Evolutionary conservation across 2,113 vertebrate species (phyloP).

Genomic region (Podarcis cretensis): DNA sequence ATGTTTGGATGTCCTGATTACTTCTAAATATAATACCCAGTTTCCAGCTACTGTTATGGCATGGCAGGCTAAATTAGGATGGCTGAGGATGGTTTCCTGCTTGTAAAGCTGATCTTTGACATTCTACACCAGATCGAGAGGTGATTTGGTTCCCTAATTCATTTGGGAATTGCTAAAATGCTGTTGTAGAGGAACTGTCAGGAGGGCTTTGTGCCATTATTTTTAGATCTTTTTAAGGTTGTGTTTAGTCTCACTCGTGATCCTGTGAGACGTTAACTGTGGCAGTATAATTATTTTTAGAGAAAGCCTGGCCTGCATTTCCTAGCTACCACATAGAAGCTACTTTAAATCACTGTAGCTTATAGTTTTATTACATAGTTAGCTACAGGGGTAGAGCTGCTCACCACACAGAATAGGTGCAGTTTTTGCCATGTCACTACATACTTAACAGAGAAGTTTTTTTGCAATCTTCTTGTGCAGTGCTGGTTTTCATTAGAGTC

Average conservation of each 20-base stretch:
- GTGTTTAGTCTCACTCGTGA: neutral
- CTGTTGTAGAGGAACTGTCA: neutral
- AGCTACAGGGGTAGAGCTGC: neutral
- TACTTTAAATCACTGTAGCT: neutral
- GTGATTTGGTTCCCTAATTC: neutral
- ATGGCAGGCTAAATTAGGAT: neutral
- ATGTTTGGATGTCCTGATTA: slow-evolving; percentile 6
- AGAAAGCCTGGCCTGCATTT: neutral
- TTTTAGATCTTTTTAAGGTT: neutral
- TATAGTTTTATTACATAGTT: neutral
- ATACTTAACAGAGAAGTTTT: neutral
- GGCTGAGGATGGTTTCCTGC: slow-evolving; percentile 2
- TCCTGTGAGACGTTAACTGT: neutral
- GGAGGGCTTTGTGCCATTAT: neutral
- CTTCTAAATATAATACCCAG: neutral
- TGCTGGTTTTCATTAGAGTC: neutral
- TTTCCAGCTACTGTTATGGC: slow-evolving; percentile 6
- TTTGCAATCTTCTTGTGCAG: neutral
- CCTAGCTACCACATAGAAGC: neutral
- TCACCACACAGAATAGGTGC: no score
- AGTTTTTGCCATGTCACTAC: neutral
- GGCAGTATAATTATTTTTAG: neutral
- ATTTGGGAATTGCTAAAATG: neutral
- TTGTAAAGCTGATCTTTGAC: neutral
- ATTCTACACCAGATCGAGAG: neutral